Base-by-base conservation (phyloP, 2,797 vertebrate species). In the Miichthys miiuy region DNA sequence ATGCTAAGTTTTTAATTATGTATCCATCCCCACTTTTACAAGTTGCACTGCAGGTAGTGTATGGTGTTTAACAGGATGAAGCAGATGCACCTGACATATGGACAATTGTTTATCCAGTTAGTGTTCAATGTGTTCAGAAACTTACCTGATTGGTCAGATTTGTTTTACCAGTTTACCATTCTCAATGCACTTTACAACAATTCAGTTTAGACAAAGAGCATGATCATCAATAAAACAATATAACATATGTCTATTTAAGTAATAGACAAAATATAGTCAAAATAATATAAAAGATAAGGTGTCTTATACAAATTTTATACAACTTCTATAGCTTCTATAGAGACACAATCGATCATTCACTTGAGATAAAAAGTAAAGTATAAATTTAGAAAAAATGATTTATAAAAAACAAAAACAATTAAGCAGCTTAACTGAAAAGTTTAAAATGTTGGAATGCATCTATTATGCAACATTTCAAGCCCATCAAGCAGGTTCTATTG, bases 71-170 rank as follows among this genome's bases (percentile, higher is more conserved):
- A 47, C 61, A 63, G 52, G 54, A 77, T 65, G 51, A 88, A 84
- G 52, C 77, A 86, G 85, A 88, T 86, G 86, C 72, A 83, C 47
- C 70, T 82, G 75, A 87, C 79, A 90, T 88, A 87, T 85, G 86
- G 84, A 55, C 65, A 84, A 82, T 82, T 89, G 77, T 88, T 87
- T 50, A 85, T 75, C 65, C 61, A 58, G 42, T 57, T 62, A 68
- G 34, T 16, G 57, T 25, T 57, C 67, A 62, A 27, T 74, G 46
- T 68, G 51, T 68, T 78, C 65, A 75, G 57, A 61, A 79, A 75
- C 47, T 84, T 77, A 82, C 54, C 50, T 77, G 77, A 87, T 57
- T 76, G 64, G 52, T 16, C 3, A 62, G 55, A 11, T 18, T 51
- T 50, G 17, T 82, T 67, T 62, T 58, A 66, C 63, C 75, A 68